Evolutionary conservation across 2,113 vertebrate genomes (phyloP).

Genomic region (Pristiophorus japonicus): DNA sequence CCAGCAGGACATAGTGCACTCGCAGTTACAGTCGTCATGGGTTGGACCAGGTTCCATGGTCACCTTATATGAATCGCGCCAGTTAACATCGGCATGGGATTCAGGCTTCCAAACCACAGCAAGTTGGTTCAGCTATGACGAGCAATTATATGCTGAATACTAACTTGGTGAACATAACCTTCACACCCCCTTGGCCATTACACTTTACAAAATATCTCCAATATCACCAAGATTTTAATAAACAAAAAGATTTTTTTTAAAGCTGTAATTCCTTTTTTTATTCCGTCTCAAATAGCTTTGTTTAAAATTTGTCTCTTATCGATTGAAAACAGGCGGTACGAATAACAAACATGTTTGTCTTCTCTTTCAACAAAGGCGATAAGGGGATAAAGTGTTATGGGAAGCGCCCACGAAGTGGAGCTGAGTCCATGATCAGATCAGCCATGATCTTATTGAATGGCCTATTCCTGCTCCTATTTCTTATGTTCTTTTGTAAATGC

Average conservation of each 20-base stretch:
- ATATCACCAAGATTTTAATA: not conserved
- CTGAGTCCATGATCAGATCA: too few relatives aligned
- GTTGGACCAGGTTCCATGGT: too few relatives aligned
- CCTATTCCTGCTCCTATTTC: too few relatives aligned
- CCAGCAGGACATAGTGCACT: not conserved
- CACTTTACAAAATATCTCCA: too few relatives aligned
- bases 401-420: too few relatives aligned
- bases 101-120: not conserved
- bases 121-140: not conserved
- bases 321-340: not conserved
- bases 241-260: not conserved
- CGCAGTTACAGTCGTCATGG: not conserved
- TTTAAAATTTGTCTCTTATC: not conserved
- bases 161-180: too few relatives aligned
- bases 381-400: too few relatives aligned
- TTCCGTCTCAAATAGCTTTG: not conserved
- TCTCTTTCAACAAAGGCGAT: not conserved
- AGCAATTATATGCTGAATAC: too few relatives aligned
- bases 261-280: not conserved
- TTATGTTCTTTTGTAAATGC: too few relatives aligned
- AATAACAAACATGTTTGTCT: not conserved
- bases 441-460: too few relatives aligned
- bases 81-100: not conserved
- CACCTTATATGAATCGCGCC: too few relatives aligned
- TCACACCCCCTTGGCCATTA: too few relatives aligned